phyloP scores from a whole-genome alignment of 2,888 invertebrate genomes.

The Noctua fimbriata region DNA sequence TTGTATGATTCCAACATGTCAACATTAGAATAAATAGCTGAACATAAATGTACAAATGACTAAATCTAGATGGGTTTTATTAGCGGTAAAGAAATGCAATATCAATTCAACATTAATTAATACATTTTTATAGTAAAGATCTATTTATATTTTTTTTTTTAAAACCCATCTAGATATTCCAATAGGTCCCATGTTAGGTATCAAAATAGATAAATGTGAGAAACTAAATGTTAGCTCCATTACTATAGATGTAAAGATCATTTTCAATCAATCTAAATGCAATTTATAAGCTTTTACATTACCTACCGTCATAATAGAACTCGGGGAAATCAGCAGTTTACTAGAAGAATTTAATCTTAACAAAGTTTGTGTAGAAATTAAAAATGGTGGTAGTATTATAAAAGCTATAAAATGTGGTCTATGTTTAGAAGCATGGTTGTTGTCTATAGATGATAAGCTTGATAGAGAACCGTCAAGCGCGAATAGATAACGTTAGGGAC shows the following conservation, averaged over 20 bases:
- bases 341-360: neutral
- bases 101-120: neutral
- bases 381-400: constrained; percentile 69
- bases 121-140: neutral
- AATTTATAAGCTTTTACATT: constrained; percentile 56
- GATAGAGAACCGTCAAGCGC: constrained; percentile 63
- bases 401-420: constrained; percentile 72
- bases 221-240: constrained; percentile 58
- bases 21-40: constrained; percentile 59
- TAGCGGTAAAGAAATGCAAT: constrained; percentile 26
- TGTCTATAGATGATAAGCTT: constrained; percentile 80
- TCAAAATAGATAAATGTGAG: constrained; percentile 59
- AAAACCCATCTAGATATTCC: constrained; percentile 31
- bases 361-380: neutral
- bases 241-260: constrained; percentile 52
- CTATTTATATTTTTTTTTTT: neutral
- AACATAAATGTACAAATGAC: constrained; percentile 38
- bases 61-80: constrained; percentile 43
- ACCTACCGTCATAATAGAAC: constrained; percentile 10
- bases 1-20: constrained; percentile 68
- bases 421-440: constrained; percentile 88
- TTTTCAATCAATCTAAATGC: constrained; percentile 39
- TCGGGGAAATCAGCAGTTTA: neutral
- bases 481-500: constrained; percentile 35
- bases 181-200: constrained; percentile 52